Conservation (phyloP, 64 coral and sea anemone species). For the Actinia tenebrosa region DNA sequence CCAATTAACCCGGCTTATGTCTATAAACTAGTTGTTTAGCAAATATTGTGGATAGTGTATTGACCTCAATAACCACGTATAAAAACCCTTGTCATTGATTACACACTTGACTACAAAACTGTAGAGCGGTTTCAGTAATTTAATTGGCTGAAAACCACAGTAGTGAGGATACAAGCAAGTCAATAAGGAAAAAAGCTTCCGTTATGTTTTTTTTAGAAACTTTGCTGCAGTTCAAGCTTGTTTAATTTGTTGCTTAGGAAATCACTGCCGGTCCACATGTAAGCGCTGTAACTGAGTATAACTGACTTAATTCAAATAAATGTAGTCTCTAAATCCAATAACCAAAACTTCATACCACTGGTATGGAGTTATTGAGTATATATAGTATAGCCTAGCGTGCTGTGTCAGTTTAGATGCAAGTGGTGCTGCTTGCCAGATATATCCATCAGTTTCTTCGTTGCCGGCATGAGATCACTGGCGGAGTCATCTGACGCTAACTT, state of each 20-base stretch:
- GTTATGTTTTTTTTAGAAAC: not conserved
- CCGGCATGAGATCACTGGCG: not conserved
- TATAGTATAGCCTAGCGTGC: not conserved
- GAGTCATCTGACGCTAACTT: not conserved
- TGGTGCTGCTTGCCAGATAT: not conserved
- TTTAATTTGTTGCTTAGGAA: not conserved
- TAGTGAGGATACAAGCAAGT: not conserved
- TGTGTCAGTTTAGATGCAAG: not conserved
- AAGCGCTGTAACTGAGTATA: not conserved
- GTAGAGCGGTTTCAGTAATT: not conserved
- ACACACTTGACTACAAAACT: not conserved
- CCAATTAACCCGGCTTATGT: slow-evolving; percentile 16
- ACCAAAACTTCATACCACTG: too few species aligned
- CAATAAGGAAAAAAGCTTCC: not conserved
- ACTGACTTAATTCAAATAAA: not conserved
- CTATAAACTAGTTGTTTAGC: slow-evolving; percentile 11
- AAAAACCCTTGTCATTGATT: slow-evolving; percentile 10
- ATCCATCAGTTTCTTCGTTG: not conserved
- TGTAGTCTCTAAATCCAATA: too few species aligned
- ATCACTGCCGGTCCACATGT: not conserved
- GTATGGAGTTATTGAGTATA: not conserved
- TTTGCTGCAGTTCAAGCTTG: not conserved
- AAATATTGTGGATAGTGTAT: not conserved
- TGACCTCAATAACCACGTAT: slow-evolving; percentile 1
- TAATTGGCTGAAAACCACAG: slow-evolving; percentile 3